These are phyloP conservation scores for Eucera pruinosa DNA, from an alignment of 2,888 invertebrate species.

Conservation along the genomic window DNA sequence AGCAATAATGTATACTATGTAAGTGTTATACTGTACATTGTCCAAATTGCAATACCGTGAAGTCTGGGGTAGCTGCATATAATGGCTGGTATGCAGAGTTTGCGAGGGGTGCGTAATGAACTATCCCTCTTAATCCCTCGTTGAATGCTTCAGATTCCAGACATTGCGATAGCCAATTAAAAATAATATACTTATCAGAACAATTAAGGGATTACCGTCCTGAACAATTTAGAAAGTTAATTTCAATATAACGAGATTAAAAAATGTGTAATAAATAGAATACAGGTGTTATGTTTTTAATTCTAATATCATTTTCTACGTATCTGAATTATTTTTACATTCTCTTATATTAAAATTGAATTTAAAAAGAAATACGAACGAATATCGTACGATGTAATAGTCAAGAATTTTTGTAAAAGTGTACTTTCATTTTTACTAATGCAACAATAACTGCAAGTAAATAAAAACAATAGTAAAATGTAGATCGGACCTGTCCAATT, in stretches of 20 bases:
- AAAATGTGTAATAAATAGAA: not conserved
- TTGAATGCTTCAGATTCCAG: slow-evolving; percentile 9
- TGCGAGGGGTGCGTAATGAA: slow-evolving; percentile 28
- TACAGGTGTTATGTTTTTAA: too few species aligned
- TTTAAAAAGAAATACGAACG: too few species aligned
- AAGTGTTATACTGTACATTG: not conserved
- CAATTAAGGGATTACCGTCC: not conserved
- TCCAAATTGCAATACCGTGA: not conserved
- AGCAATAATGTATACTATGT: too few species aligned
- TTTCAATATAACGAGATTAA: not conserved
- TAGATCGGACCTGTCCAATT: too few species aligned
- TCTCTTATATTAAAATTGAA: too few species aligned
- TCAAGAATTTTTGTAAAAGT: too few species aligned
- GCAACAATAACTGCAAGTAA: too few species aligned
- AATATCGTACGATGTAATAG: too few species aligned
- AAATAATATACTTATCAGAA: slow-evolving; percentile 1
- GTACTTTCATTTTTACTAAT: too few species aligned
- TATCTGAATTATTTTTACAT: too few species aligned
- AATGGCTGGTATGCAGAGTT: slow-evolving; percentile 21
- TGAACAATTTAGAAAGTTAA: not conserved
- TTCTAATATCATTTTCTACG: too few species aligned
- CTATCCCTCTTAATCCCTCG: slow-evolving; percentile 25
- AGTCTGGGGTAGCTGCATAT: slow-evolving; percentile 10
- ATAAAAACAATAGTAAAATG: too few species aligned
- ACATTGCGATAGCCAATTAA: slow-evolving; percentile 5